Evolutionary conservation across 2,888 invertebrate species (phyloP).

Genomic region (Imbricaverruca yamaguchii): DNA sequence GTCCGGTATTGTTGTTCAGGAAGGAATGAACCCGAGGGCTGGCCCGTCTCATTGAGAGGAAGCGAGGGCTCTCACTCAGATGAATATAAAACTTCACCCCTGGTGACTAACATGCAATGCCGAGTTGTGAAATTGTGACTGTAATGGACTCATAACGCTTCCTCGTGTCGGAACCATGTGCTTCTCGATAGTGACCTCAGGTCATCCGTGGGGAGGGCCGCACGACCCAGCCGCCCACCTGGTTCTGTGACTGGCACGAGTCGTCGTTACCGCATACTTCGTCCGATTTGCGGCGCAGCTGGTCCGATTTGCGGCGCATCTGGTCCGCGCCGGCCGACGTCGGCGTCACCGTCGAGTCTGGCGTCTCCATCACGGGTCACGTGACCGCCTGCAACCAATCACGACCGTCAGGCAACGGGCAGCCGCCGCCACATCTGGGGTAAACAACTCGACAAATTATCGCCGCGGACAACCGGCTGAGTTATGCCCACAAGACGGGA

Average conservation of each 20-base stretch:
- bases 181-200: neutral
- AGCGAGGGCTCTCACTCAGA: no score
- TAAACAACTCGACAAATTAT: conserved; percentile 3
- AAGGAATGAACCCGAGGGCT: no score
- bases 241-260: neutral
- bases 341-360: neutral
- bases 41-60: no score
- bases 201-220: neutral
- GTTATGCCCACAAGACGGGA: no score
- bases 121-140: neutral
- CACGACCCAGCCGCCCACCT: neutral
- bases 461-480: neutral
- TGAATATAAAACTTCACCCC: no score
- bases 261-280: neutral
- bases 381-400: conserved; percentile 12
- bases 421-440: neutral
- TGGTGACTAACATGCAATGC: no score
- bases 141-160: neutral
- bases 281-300: neutral
- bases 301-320: no score
- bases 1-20: no score
- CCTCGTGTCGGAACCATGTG: neutral
- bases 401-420: neutral
- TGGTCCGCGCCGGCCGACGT: neutral
- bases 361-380: conserved; percentile 1